These are phyloP conservation scores for Tonatia bakeri DNA, from an alignment of 2,113 vertebrate genomes.

Conservation along the genomic window DNA sequence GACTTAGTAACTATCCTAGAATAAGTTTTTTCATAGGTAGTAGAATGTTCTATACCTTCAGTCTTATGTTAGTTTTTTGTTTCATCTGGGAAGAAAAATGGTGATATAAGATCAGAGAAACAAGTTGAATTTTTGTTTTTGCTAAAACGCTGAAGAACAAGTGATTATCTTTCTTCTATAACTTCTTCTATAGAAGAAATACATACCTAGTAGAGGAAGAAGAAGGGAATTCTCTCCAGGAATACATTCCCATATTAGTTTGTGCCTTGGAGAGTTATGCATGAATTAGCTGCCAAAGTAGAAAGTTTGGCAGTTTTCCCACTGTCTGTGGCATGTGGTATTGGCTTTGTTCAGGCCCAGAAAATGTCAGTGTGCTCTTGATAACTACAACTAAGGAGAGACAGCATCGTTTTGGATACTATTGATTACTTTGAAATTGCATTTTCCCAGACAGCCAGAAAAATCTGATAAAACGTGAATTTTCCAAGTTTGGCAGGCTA, in stretches of 20 bases:
- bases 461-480: constrained; percentile 53
- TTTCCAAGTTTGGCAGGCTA: constrained; percentile 22
- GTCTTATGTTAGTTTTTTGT: background rate
- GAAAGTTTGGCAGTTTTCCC: background rate
- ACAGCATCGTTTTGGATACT: constrained; percentile 50
- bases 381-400: constrained; percentile 47
- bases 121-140: background rate
- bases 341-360: constrained; percentile 53
- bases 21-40: background rate
- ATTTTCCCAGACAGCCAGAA: constrained; percentile 55
- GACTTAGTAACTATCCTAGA: background rate
- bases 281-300: constrained; percentile 41
- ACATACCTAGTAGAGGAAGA: constrained; percentile 35
- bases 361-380: constrained; percentile 49
- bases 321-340: constrained; percentile 35
- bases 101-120: background rate
- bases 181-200: constrained; percentile 40
- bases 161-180: background rate
- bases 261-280: constrained; percentile 3
- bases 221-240: constrained; percentile 15
- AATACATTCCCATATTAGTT: constrained; percentile 20
- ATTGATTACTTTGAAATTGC: constrained; percentile 69
- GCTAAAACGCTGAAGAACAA: background rate
- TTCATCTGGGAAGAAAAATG: background rate
- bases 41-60: background rate